phyloP scores from a whole-genome alignment of 2,797 vertebrate species.

The Xyrichtys novacula region DNA sequence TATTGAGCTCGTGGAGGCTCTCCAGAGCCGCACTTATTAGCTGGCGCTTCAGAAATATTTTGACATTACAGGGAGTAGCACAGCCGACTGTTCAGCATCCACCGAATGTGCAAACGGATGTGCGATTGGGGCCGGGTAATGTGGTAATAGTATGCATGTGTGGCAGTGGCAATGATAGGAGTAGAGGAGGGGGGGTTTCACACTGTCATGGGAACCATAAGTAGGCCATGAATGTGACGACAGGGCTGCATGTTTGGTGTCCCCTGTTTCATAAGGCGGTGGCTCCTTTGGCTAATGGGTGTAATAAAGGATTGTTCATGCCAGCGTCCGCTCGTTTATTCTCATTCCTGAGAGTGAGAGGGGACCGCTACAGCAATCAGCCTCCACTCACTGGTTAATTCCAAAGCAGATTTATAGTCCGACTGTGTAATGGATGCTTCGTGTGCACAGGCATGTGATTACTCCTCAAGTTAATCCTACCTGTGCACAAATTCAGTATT shows the following conservation, averaged over 20 bases:
- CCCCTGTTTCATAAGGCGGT: constrained; percentile 62
- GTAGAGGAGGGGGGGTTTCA: constrained; percentile 29
- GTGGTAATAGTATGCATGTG: constrained; percentile 64
- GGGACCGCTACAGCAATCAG: constrained; percentile 89
- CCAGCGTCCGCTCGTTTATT: constrained; percentile 92
- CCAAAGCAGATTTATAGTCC: constrained; percentile 90
- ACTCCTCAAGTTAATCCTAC: constrained; percentile 35
- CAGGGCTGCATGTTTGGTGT: constrained; percentile 47
- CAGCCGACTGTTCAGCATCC: constrained; percentile 27
- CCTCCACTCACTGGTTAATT: constrained; percentile 91
- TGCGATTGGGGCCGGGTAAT: constrained; percentile 32
- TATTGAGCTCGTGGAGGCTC: constrained; percentile 61
- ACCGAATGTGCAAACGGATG: constrained; percentile 43
- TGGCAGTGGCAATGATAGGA: constrained; percentile 9
- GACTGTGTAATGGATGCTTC: constrained; percentile 91
- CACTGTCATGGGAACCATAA: constrained; percentile 66
- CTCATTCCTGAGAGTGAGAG: constrained; percentile 90
- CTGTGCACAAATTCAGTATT: constrained; percentile 37
- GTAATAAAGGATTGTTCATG: constrained; percentile 93
- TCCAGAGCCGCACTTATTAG: constrained; percentile 60
- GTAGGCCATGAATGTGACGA: constrained; percentile 59
- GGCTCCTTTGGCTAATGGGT: constrained; percentile 89
- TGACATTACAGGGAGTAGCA: constrained; percentile 34
- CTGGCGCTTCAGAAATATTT: constrained; percentile 66
- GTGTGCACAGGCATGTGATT: constrained; percentile 68